Conservation (phyloP, 1,140 invertebrate genomes). For the Drosophila sturtevanti region DNA sequence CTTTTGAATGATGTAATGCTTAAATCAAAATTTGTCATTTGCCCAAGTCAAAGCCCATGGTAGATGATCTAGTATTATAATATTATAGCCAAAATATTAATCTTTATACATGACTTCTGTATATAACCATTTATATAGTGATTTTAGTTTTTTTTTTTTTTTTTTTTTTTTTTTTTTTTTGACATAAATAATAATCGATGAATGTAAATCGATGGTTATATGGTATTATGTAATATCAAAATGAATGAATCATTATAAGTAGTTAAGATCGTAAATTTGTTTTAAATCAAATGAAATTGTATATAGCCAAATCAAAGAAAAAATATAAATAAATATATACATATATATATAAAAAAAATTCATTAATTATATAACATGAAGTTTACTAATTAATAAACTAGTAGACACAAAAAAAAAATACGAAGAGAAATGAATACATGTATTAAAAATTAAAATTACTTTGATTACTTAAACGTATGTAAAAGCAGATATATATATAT, state of each 20-base stretch:
- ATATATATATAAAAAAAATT: slow-evolving; percentile 20
- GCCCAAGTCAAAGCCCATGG: not conserved
- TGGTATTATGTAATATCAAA: not conserved
- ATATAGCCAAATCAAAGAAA: not conserved
- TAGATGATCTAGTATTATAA: not conserved
- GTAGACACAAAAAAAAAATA: not conserved
- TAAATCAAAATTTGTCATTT: too few species aligned
- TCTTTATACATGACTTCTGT: not conserved
- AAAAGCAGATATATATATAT: slow-evolving; percentile 28
- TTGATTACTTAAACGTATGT: too few species aligned
- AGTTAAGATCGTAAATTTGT: not conserved
- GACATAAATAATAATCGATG: not conserved
- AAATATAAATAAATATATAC: not conserved
- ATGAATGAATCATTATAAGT: too few species aligned
- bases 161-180: not conserved
- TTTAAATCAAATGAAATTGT: not conserved
- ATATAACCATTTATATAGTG: not conserved
- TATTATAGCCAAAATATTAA: not conserved
- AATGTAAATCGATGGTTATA: not conserved
- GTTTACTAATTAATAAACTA: not conserved
- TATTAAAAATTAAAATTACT: too few species aligned
- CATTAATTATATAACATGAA: not conserved
- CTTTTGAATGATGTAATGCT: too few species aligned
- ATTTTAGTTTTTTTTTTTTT: not conserved
- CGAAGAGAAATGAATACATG: too few species aligned